Evolutionary conservation across 2,888 invertebrate species (phyloP), one percentile per base, ranked within the genome.

Genomic region (Capitulum mitella): DNA sequence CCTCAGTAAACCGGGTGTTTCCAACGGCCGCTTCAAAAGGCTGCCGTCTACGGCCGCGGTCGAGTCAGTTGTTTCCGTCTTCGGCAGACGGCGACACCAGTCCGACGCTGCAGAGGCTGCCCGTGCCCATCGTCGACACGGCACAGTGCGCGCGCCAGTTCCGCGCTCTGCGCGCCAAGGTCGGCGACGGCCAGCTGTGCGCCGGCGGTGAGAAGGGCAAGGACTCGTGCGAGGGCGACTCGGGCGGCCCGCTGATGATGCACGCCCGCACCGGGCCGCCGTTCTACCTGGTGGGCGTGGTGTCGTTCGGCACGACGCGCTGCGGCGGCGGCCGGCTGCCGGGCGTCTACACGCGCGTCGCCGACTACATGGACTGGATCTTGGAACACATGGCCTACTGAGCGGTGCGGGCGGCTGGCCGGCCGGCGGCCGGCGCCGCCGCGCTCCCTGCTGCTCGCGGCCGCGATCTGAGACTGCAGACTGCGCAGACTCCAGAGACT

Each of bases 141-240:
- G 22, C 37, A 26, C 37, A 22, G 26, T 70, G 70, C 8, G 1
- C 16, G 26, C 26, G 26, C 37, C 3, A 26, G 40, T 70, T 70
- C 40, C 22, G 26, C 26, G 19, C 14, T 3, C 40, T 70, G 70
- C 37, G 70, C 26, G 37, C 70, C 26, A 26, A 26, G 26, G 26
- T 70, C 37, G 40, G 37, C 26, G 10, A 3, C 22, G 26, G 37
- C 5, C 70, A 70, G 29, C 5, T 70, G 10, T 70, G 70, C 70
- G 70, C 70, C 37, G 70, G 70, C 22, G 70, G 70, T 10, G 37
- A 70, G 16, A 40, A 37, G 5, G 70, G 70, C 37, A 16, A 70
- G 70, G 70, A 70, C 70, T 70, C 70, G 37, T 70, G 70, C 70
- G 40, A 37, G 37, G 70, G 70, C 70, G 70, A 70, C 70, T 70